phyloP scores from a whole-genome alignment of 2,113 vertebrate species.

The Pomatostomus ruficeps region DNA sequence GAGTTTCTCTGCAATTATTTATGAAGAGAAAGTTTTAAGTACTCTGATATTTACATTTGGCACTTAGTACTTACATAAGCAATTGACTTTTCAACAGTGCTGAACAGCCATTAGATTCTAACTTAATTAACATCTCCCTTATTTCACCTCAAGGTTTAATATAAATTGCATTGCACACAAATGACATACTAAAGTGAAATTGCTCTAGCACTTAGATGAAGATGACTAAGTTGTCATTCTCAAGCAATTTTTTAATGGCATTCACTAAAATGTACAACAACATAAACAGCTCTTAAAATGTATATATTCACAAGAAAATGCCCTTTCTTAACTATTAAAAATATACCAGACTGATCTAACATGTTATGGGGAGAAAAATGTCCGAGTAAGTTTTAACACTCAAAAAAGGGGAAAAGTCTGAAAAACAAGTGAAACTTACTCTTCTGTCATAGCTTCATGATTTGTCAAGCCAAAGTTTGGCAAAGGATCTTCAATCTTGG shows the following conservation, averaged over 20 bases:
- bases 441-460: constrained; percentile 67
- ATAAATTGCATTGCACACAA: constrained; percentile 3
- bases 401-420: too few relatives aligned
- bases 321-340: not conserved
- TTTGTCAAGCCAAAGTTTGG: constrained; percentile 65
- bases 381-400: not conserved
- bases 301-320: not conserved
- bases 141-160: constrained; percentile 45
- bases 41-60: constrained; percentile 50
- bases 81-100: constrained; percentile 49
- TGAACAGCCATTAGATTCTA: constrained; percentile 47
- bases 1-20: constrained; percentile 48
- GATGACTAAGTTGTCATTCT: not conserved
- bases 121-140: constrained; percentile 45
- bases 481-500: constrained; percentile 69
- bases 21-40: constrained; percentile 52
- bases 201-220: not conserved
- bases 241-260: not conserved
- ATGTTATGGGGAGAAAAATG: not conserved
- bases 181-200: not conserved
- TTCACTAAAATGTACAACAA: not conserved
- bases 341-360: not conserved
- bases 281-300: not conserved
- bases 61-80: constrained; percentile 42
- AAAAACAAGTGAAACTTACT: constrained; percentile 68